Evolutionary conservation across 2,888 invertebrate genomes (phyloP).

Genomic region (Ophioninae sp.): DNA sequence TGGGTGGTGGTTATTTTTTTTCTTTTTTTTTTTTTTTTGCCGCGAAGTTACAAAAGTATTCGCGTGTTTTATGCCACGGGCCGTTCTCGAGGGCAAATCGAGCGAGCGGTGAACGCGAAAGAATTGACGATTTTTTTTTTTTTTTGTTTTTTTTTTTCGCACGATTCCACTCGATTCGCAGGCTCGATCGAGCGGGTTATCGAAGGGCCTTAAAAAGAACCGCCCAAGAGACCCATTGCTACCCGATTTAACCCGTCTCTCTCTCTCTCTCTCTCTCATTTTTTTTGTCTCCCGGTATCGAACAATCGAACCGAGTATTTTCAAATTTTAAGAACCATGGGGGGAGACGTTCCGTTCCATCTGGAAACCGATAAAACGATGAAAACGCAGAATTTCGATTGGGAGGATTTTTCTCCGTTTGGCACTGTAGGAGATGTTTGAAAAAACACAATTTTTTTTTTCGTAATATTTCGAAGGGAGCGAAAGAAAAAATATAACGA

Average conservation of each 20-base stretch:
- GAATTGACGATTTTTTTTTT: not conserved
- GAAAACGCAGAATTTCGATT: not conserved
- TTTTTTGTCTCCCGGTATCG: not conserved
- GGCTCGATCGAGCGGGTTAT: constrained; percentile 41
- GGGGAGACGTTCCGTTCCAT: not conserved
- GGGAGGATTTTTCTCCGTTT: too few relatives aligned
- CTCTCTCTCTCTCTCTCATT: not conserved
- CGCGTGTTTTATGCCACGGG: not conserved
- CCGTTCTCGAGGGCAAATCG: not conserved
- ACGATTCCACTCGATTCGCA: constrained; percentile 19
- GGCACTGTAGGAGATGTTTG: not conserved
- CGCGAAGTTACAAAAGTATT: not conserved
- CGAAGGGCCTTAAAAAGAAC: constrained; percentile 40
- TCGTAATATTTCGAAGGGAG: too few relatives aligned
- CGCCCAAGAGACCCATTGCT: constrained; percentile 18
- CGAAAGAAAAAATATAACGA: too few relatives aligned
- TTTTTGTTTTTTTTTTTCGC: not conserved
- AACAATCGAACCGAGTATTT: not conserved
- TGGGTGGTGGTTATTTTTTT: not conserved
- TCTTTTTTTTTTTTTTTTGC: not conserved
- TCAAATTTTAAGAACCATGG: not conserved
- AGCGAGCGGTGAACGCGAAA: not conserved
- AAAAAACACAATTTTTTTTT: too few relatives aligned
- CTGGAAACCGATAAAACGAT: not conserved
- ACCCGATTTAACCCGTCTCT: constrained; percentile 18